phyloP scores from a whole-genome alignment of 2,888 invertebrate genomes.

The Nephrotoma flavescens region DNA sequence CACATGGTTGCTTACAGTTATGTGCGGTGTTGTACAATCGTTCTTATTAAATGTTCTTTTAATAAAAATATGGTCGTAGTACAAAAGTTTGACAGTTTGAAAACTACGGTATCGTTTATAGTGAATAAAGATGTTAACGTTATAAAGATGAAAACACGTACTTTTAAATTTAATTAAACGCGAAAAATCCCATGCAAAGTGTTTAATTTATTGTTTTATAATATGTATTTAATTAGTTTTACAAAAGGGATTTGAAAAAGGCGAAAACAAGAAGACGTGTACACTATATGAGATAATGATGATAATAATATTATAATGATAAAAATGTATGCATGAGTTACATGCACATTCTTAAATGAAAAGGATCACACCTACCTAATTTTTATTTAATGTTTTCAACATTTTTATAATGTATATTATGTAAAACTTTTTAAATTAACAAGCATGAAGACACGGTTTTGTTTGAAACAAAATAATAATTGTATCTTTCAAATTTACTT shows the following conservation, averaged over 20 bases:
- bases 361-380: not conserved
- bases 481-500: not conserved
- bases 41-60: not conserved
- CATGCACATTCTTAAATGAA: not conserved
- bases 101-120: not conserved
- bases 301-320: not conserved
- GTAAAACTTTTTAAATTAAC: not conserved
- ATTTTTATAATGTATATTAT: not conserved
- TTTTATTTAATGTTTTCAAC: not conserved
- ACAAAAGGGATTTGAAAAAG: not conserved
- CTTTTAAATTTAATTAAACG: not conserved
- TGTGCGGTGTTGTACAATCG: not conserved
- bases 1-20: not conserved
- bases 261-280: not conserved
- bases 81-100: not conserved
- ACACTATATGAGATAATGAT: not conserved
- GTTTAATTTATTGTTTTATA: not conserved
- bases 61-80: not conserved
- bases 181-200: not conserved
- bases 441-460: not conserved
- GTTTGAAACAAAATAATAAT: not conserved
- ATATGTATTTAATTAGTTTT: not conserved
- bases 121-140: not conserved
- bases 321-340: not conserved
- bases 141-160: no score